phyloP scores from a whole-genome alignment of 2,888 invertebrate species.

The Sinodicranocentrus sp. region DNA sequence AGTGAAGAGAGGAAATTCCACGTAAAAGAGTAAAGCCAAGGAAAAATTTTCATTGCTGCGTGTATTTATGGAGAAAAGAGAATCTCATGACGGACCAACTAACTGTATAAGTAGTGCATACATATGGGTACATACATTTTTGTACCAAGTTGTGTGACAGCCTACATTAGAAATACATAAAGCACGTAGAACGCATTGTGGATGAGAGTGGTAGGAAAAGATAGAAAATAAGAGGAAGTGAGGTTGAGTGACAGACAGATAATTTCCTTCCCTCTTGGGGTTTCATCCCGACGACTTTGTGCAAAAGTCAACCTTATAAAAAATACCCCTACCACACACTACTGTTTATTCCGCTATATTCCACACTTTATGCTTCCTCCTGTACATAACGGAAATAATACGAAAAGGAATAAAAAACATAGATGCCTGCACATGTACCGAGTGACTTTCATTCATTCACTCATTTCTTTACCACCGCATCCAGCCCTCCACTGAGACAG shows the following conservation, averaged over 20 bases:
- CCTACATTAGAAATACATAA: slow-evolving; percentile 53
- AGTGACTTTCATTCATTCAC: slow-evolving; percentile 36
- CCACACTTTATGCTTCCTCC: too few relatives aligned
- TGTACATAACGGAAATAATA: slow-evolving; percentile 42
- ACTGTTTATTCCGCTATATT: too few relatives aligned
- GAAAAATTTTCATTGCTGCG: slow-evolving; percentile 27
- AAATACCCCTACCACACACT: slow-evolving; percentile 18
- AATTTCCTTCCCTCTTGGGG: slow-evolving; percentile 68
- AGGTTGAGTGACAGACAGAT: slow-evolving; percentile 69
- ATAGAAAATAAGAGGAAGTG: slow-evolving; percentile 60
- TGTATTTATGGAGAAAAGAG: slow-evolving; percentile 5
- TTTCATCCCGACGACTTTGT: slow-evolving; percentile 64
- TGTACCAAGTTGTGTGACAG: slow-evolving; percentile 42
- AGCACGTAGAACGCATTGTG: slow-evolving; percentile 20
- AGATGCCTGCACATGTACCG: background rate
- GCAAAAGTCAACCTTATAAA: slow-evolving; percentile 62
- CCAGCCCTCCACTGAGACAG: background rate
- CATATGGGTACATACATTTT: slow-evolving; percentile 1
- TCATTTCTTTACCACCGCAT: slow-evolving; percentile 23
- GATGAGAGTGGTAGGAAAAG: slow-evolving; percentile 19
- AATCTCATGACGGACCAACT: slow-evolving; percentile 20
- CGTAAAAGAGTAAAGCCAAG: slow-evolving; percentile 23
- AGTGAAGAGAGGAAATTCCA: slow-evolving; percentile 39
- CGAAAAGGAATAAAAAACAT: background rate
- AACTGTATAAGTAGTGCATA: background rate